A percentile compares a stretch with the other conserved stretches of the same genome.
phyloP scores from a whole-genome alignment of 2,113 vertebrate species.

The Platanista minor region DNA sequence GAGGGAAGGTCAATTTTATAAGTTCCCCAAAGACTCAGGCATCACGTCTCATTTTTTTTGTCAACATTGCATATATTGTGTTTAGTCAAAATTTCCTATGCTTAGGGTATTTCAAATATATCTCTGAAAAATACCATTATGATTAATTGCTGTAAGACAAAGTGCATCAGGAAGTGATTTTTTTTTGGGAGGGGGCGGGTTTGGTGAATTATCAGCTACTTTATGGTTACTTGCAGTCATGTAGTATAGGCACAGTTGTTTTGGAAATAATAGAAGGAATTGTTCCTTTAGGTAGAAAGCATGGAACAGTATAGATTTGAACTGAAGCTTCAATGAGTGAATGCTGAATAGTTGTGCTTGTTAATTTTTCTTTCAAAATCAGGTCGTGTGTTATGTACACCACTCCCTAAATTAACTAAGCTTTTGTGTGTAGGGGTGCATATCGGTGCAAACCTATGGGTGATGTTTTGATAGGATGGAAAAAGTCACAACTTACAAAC shows the following conservation, averaged over 20 bases:
- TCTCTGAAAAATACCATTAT: neutral
- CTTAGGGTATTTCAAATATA: neutral
- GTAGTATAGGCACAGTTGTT: neutral
- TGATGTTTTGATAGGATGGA: neutral
- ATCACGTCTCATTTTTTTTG: neutral
- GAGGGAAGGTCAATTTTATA: neutral
- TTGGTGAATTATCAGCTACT: neutral
- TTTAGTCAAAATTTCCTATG: neutral
- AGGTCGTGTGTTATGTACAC: neutral
- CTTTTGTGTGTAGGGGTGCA: neutral
- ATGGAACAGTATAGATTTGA: neutral
- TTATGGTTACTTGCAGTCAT: neutral
- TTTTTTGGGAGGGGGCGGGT: neutral
- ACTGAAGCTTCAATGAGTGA: neutral
- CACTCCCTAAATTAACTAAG: neutral
- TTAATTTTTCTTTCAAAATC: neutral
- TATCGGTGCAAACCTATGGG: neutral
- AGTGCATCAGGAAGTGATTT: neutral
- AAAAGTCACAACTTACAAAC: neutral
- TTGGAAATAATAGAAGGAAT: neutral
- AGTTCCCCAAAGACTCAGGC: neutral
- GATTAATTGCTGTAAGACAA: neutral
- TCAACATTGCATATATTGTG: fast-evolving
- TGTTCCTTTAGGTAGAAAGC: neutral
- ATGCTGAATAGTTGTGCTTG: neutral